These are phyloP conservation scores for Rhagologus leucostigma DNA, from an alignment of 2,113 vertebrate genomes.

Conservation along the genomic window DNA sequence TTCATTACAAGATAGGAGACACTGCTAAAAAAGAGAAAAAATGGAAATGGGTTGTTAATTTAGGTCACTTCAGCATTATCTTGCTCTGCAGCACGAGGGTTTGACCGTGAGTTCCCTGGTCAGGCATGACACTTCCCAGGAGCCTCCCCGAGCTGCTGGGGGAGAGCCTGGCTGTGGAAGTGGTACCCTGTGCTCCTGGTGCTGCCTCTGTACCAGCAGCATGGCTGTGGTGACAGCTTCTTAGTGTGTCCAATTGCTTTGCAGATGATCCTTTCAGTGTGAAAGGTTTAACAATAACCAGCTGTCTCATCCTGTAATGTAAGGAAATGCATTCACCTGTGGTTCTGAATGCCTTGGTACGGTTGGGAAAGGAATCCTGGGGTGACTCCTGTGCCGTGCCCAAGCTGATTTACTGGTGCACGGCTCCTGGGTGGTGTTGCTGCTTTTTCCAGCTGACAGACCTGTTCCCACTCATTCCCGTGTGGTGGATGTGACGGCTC, in stretches of 20 bases:
- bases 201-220: not conserved
- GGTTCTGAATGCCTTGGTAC: not conserved
- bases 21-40: not conserved
- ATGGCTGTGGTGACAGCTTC: not conserved
- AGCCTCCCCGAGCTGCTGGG: not conserved
- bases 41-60: not conserved
- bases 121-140: not conserved
- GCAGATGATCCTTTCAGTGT: not conserved
- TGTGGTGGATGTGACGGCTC: not conserved
- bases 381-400: not conserved
- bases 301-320: not conserved
- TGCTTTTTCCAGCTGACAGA: not conserved
- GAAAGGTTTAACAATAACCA: not conserved
- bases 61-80: not conserved
- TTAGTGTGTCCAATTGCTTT: not conserved
- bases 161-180: not conserved
- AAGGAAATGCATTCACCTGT: not conserved
- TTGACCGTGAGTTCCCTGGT: not conserved
- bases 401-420: not conserved
- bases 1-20: not conserved
- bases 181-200: not conserved
- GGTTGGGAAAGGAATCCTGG: not conserved
- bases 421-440: fast-evolving
- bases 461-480: not conserved
- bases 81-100: fast-evolving